Conservation (phyloP, 2,113 vertebrate genomes). For the Corythornis madagascariensis region DNA sequence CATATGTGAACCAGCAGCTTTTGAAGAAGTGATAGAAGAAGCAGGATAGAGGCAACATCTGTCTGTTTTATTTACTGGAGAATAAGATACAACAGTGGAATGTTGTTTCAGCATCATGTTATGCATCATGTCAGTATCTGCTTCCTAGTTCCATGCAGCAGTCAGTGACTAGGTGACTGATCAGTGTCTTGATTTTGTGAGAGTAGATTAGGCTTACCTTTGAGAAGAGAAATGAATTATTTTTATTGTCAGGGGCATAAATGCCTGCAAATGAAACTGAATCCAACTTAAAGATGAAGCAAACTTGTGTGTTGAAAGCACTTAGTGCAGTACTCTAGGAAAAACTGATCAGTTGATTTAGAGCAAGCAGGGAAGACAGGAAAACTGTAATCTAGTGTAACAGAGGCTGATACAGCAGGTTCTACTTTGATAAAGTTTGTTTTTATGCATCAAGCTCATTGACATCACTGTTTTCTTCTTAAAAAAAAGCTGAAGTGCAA, state of each 20-base stretch:
- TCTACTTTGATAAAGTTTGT: neutral
- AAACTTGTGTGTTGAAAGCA: neutral
- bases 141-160: rapidly evolving
- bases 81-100: neutral
- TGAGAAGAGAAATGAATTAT: neutral
- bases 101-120: neutral
- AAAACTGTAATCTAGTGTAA: neutral
- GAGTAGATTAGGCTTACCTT: neutral
- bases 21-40: neutral
- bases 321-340: neutral
- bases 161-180: neutral
- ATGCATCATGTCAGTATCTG: neutral
- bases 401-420: neutral
- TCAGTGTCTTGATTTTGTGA: neutral
- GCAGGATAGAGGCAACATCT: neutral
- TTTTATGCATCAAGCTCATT: neutral
- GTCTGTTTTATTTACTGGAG: neutral
- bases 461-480: neutral
- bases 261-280: neutral
- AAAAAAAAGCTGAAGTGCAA: neutral
- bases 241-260: neutral
- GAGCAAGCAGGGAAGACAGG: neutral
- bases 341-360: neutral
- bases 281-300: neutral
- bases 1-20: neutral